Percentiles rank a stretch among this genome's conserved stretches.
Evolutionary conservation across 2,888 invertebrate species (phyloP).

Genomic region (Dryobota labecula): DNA sequence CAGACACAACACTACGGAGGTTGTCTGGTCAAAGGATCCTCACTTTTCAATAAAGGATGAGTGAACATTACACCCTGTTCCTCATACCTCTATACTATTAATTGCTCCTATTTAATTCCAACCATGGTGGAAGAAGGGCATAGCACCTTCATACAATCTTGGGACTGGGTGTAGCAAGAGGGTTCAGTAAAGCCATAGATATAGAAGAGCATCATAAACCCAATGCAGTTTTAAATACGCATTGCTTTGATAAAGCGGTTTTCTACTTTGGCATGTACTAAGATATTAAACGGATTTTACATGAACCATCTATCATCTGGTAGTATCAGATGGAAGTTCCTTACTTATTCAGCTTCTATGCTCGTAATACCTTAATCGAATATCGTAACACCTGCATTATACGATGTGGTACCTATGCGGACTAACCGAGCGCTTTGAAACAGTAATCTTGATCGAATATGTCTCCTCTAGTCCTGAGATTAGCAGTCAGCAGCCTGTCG

Average conservation of each 20-base stretch:
- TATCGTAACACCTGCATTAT: constrained; percentile 19
- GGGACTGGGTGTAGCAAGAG: no score
- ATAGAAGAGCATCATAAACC: background rate
- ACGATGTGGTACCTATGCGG: constrained; percentile 8
- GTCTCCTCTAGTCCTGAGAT: background rate
- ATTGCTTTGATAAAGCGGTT: background rate
- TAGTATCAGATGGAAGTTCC: background rate
- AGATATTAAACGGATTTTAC: background rate
- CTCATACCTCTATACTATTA: no score
- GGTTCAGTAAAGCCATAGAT: background rate
- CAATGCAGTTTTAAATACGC: background rate
- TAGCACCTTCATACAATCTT: no score
- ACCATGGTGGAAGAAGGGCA: no score
- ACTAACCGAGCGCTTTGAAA: constrained; percentile 3
- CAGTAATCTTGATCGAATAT: background rate
- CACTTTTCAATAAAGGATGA: no score
- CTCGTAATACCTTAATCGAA: constrained; percentile 15
- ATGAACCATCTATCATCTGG: constrained; percentile 9
- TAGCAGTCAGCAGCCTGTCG: background rate
- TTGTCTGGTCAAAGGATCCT: no score
- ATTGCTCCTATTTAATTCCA: no score
- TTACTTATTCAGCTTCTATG: background rate
- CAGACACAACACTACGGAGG: no score
- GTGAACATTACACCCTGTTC: no score
- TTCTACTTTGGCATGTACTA: background rate